These are phyloP conservation scores for Goniozus legneri DNA, from an alignment of 1,140 invertebrate species.

Conservation along the genomic window DNA sequence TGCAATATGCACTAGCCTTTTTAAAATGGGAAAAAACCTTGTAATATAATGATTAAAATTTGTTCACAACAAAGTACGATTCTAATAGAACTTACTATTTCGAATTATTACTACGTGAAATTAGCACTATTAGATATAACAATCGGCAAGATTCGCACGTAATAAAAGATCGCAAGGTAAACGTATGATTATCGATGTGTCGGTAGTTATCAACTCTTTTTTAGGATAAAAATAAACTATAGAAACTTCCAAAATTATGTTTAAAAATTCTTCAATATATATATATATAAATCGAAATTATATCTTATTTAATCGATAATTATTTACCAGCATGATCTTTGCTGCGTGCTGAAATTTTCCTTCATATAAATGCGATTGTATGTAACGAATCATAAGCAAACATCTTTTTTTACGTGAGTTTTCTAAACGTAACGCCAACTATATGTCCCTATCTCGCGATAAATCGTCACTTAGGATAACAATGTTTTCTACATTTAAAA, in stretches of 20 bases:
- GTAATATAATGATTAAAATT: neutral
- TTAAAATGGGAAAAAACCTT: neutral
- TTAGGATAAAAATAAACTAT: no score
- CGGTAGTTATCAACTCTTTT: no score
- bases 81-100: no score
- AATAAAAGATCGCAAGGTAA: neutral
- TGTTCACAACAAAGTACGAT: no score
- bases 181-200: neutral
- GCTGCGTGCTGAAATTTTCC: constrained; percentile 12
- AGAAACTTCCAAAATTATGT: no score
- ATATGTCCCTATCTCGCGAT: constrained; percentile 13
- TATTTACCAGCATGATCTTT: constrained; percentile 5
- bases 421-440: constrained; percentile 19
- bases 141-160: neutral
- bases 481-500: constrained; percentile 11
- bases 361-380: constrained; percentile 30
- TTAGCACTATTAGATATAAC: neutral
- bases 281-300: no score
- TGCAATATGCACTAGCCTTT: constrained; percentile 15
- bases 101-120: neutral
- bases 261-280: no score
- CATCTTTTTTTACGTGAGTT: constrained; percentile 17
- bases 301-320: no score
- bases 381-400: constrained; percentile 29
- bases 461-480: constrained; percentile 14